Evolutionary conservation across 1,140 invertebrate genomes (phyloP).

Genomic region (Pseudomyrmex dendroicus): DNA sequence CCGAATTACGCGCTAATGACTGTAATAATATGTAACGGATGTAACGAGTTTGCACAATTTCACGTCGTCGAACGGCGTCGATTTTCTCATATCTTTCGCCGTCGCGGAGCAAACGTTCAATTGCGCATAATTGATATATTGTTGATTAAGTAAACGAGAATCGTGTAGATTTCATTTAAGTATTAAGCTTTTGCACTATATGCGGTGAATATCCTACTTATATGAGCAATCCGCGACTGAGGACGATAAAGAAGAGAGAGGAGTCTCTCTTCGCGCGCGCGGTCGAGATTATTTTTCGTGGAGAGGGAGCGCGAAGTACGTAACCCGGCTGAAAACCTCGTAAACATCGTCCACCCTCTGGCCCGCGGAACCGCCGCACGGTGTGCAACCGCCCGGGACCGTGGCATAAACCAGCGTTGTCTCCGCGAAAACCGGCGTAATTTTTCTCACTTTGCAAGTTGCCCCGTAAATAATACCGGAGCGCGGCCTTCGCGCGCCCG

Average conservation of each 20-base stretch:
- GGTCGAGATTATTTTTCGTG: slow-evolving; percentile 32
- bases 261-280: slow-evolving; percentile 22
- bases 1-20: slow-evolving; percentile 39
- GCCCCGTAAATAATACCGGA: slow-evolving; percentile 80
- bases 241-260: slow-evolving; percentile 31
- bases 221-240: slow-evolving; percentile 17
- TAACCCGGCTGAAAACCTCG: slow-evolving; percentile 71
- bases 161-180: background rate
- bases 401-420: slow-evolving; percentile 77
- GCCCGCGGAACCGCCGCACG: slow-evolving; percentile 29
- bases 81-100: background rate
- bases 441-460: slow-evolving; percentile 84
- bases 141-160: slow-evolving; percentile 16
- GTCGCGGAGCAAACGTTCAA: slow-evolving; percentile 18
- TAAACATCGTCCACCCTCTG: slow-evolving; percentile 77
- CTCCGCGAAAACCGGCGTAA: slow-evolving; percentile 77
- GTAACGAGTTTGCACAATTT: slow-evolving; percentile 59
- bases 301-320: slow-evolving; percentile 33
- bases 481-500: slow-evolving; percentile 64
- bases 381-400: slow-evolving; percentile 32
- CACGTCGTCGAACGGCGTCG: slow-evolving; percentile 25
- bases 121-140: background rate
- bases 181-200: no score
- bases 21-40: slow-evolving; percentile 47
- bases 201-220: slow-evolving; percentile 1